These are phyloP conservation scores for Bombus pascuorum DNA, from an alignment of 1,140 invertebrate genomes.

Conservation along the genomic window DNA sequence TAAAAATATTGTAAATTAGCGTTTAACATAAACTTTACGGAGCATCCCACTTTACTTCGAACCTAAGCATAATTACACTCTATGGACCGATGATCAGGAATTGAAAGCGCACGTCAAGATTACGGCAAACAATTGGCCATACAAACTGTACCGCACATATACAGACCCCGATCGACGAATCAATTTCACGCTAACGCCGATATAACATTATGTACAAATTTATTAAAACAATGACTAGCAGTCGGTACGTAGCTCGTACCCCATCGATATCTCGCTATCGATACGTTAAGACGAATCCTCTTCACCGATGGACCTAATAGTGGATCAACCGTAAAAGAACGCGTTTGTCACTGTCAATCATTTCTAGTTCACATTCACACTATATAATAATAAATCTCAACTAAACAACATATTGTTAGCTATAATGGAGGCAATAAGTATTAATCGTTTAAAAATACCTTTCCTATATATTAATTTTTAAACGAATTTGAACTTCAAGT, in stretches of 20 bases:
- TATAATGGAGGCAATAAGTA: background rate
- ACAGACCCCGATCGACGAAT: slow-evolving; percentile 36
- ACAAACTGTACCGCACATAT: slow-evolving; percentile 30
- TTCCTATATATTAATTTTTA: background rate
- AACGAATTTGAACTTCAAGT: background rate
- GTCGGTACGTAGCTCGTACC: slow-evolving; percentile 19
- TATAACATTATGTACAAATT: slow-evolving; percentile 67
- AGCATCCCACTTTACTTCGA: background rate
- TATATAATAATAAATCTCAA: background rate
- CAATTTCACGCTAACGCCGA: slow-evolving; percentile 54
- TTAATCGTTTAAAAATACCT: too few species aligned
- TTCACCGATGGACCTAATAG: background rate
- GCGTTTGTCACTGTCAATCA: background rate
- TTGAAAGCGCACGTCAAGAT: slow-evolving; percentile 5
- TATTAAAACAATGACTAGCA: slow-evolving; percentile 63
- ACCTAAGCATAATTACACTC: background rate
- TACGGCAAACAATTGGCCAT: slow-evolving; percentile 16
- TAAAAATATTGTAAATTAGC: background rate
- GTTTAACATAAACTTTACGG: background rate
- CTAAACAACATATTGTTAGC: background rate
- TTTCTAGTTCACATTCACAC: background rate
- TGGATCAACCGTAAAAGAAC: background rate
- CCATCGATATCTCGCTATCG: background rate
- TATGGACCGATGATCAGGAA: background rate
- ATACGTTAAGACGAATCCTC: slow-evolving; percentile 5